Evolutionary conservation across 1,140 invertebrate species (phyloP), one percentile per base, ranked within the genome.

Genomic region (Macrobrachium nipponense): DNA sequence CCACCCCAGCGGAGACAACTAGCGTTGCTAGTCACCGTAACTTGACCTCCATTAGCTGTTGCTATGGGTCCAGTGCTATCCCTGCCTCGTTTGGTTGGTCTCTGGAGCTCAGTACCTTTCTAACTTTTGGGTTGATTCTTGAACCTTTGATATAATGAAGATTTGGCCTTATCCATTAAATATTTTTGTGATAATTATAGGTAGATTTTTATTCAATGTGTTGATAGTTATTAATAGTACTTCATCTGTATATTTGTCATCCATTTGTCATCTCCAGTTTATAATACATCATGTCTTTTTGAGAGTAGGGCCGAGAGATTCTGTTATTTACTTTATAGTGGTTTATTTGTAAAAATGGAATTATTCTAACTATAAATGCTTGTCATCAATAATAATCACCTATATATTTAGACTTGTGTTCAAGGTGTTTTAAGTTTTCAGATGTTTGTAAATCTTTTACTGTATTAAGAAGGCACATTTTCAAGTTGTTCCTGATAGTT

Each of bases 1-100:
- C 84, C 84, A 73, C 77, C 77, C 68, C 77, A 59, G 84, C 78
- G 78, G 84, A 80, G 84, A 86, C 84, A 86, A 86, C 66, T 86
- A 86, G 84, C 70, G 68, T 73, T 86, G 77, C 84, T 86, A 86
- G 84, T 86, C 84, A 36, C 84, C 78, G 78, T 78, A 83, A n/a
- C 36, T 60, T 73, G 68, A 80, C 78, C 78, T 80, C 43, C 58
- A 75, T 80, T 80, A 64, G 77, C 78, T 73, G 58, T 62, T 80
- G 77, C 78, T 86, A 75, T 84, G 73, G 82, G 82, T 84, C 82
- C 61, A 61, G 66, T 27, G 73, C 43, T 58, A 60, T 61, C 73
- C 59, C 82, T 7, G 64, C n/a, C 77, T 72, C 44, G 64, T 61
- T 80, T 43, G 17, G 58, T 61, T 68, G 44, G 58, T 61, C 75